Evolutionary conservation across 2,797 vertebrate genomes (phyloP), one percentile per base, ranked within the genome.

Genomic region (Cygnus olor): DNA sequence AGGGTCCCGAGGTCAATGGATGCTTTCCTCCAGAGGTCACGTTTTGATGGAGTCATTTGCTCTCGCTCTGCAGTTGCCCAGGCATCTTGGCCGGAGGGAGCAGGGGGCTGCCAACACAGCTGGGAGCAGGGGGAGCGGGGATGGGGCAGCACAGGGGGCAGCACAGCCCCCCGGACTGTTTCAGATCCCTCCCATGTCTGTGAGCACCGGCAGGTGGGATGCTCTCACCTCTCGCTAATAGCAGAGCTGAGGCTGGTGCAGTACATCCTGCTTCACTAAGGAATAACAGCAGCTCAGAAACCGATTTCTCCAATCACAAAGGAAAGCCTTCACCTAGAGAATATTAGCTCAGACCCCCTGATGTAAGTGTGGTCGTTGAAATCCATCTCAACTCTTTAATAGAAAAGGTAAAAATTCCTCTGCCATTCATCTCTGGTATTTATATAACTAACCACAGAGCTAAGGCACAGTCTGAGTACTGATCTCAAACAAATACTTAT

Each of bases 401-500:
- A 32, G 71, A 69, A 89, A 81, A 90, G 45, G 86, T 32, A 81
- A 86, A 80, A 90, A 92, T 82, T 77, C 49, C 19, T 74, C 72
- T 49, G 25, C 81, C 85, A 14, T 60, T 72, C 81, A 44, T 84
- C 70, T 86, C 80, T 4, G 18, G 4, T 87, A 81, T 92, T 95
- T 90, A 76, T 76, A 42, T 57, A 82, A 81, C 54, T 81, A 94
- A 90, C 63, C 34, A 10, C 72, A 11, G 47, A 82, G 78, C 64
- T 65, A 16, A 81, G 87, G 40, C 7, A 1, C 45, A 5, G 36
- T 77, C 45, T 9, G 53, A 83, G 93, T 25, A 1, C 85, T 51
- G 73, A 93, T 94, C 86, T 86, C 81, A 94, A 84, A 88, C 45
- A 95, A 88, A 89, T 45, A 36, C 63, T 30, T 73, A 85, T 25